phyloP scores from a whole-genome alignment of 2,113 vertebrate genomes.

The Erinaceus europaeus region DNA sequence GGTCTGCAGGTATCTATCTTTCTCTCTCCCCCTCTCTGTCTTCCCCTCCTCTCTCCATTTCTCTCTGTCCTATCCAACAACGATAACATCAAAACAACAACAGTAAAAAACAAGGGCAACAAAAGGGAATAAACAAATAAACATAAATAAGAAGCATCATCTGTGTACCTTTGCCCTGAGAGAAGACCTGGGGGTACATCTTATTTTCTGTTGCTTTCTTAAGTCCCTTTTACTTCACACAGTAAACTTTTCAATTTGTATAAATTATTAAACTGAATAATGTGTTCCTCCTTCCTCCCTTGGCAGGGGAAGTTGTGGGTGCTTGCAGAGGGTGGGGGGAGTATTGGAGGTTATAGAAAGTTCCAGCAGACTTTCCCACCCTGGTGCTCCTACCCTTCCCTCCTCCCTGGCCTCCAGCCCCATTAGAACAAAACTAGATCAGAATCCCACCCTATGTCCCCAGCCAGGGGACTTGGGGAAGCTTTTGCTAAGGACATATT shows the following conservation, averaged over 20 bases:
- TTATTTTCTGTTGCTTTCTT: conserved; percentile 23
- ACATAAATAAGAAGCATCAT: not conserved
- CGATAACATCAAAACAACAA: too few relatives aligned
- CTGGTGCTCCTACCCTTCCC: not conserved
- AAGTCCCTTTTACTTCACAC: conserved; percentile 42
- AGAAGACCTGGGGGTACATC: not conserved
- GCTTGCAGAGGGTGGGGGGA: conserved; percentile 4
- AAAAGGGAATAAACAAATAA: too few relatives aligned
- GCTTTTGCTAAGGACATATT: not conserved
- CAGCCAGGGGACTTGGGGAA: not conserved
- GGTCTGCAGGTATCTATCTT: too few relatives aligned
- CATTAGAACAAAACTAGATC: not conserved
- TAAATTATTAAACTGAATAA: conserved; percentile 69
- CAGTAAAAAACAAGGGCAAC: too few relatives aligned
- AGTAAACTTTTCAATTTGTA: conserved; percentile 49
- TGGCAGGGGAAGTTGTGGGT: conserved; percentile 55
- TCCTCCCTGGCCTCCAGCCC: not conserved
- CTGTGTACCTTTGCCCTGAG: not conserved
- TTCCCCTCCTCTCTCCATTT: too few relatives aligned
- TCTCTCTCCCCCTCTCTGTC: too few relatives aligned
- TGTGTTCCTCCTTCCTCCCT: conserved; percentile 53
- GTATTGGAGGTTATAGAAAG: not conserved
- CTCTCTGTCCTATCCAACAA: too few relatives aligned
- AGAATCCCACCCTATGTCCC: not conserved
- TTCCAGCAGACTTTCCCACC: conserved; percentile 17